Conservation (phyloP, 2,888 invertebrate genomes). For the Silvanus unidentatus region DNA sequence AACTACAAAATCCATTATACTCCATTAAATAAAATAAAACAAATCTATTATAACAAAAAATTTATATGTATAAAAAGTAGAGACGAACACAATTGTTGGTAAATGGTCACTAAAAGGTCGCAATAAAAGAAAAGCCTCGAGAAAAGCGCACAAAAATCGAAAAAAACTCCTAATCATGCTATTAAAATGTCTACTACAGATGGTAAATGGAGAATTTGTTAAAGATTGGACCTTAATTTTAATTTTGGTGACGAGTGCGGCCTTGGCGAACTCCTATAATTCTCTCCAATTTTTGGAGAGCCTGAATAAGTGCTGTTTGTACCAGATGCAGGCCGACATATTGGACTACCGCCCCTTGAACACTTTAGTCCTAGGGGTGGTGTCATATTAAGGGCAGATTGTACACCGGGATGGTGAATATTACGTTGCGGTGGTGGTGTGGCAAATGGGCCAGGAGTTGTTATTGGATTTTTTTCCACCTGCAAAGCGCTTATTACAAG, state of each 20-base stretch:
- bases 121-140: no score
- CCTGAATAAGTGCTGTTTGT: constrained; percentile 55
- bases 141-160: constrained; percentile 3
- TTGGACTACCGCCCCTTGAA: constrained; percentile 50
- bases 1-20: background rate
- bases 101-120: no score
- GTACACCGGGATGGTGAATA: constrained; percentile 42
- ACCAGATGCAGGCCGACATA: constrained; percentile 56
- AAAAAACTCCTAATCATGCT: no score
- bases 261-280: constrained; percentile 53
- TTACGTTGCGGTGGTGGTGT: constrained; percentile 63
- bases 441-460: constrained; percentile 76
- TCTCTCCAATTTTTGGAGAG: constrained; percentile 54
- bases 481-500: constrained; percentile 89
- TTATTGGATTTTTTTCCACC: constrained; percentile 87
- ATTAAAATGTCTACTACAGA: background rate
- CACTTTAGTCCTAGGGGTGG: constrained; percentile 53
- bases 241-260: constrained; percentile 85
- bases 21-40: no score
- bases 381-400: constrained; percentile 58
- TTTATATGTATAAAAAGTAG: background rate
- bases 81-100: background rate
- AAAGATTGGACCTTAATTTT: constrained; percentile 71
- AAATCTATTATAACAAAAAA: background rate
- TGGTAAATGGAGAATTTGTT: constrained; percentile 9